Base-by-base conservation (phyloP, 2,113 vertebrate genomes). In the Dipodomys spectabilis region DNA sequence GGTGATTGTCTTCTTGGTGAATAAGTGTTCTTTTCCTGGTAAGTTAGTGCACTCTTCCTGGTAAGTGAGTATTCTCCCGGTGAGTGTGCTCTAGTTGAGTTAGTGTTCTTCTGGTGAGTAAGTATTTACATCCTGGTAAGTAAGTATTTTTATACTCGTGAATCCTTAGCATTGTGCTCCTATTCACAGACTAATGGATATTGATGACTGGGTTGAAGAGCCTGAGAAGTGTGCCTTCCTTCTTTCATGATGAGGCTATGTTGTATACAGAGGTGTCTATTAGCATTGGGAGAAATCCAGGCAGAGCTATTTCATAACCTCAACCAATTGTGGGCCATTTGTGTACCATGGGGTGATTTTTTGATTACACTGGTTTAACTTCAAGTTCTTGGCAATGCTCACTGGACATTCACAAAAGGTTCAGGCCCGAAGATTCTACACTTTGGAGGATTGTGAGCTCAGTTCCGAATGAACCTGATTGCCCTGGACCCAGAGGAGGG, bases 311-410 rank as follows among this genome's bases (percentile, higher is more conserved):
- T 32, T 22, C 0, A 1, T 7, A 13, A 12, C 79, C 57, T 79
- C 49, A 32, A 71, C 10, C 53, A 5, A 0, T 0, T 5, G 60
- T 10, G 3, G 27, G 8, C 18, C 23, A 0, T 74, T 8, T 69
- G n/a, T 71, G 15, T 27, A 7, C 62, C 15, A 18, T 2, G 45
- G 39, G 45, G 35, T 44, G 81, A 20, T 20, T 39, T 64, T 30
- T n/a, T 49, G 35, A 13, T 10, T 25, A 4, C 23, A 28, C 22
- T 35, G 30, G 67, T 77, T 86, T 7, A 3, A 39, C 28, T 69
- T 27, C 12, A 49, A 9, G 27, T 82, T 44, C 79, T 83, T 25
- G 23, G 20, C 35, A 19, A 0, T 7, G 44, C 35, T 44, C 22
- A 0, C 23, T 7, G 49, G 11, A 12, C 8, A 5, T 1, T 25